phyloP scores from a whole-genome alignment of 2,113 vertebrate species.

The Entomyzon cyanotis region DNA sequence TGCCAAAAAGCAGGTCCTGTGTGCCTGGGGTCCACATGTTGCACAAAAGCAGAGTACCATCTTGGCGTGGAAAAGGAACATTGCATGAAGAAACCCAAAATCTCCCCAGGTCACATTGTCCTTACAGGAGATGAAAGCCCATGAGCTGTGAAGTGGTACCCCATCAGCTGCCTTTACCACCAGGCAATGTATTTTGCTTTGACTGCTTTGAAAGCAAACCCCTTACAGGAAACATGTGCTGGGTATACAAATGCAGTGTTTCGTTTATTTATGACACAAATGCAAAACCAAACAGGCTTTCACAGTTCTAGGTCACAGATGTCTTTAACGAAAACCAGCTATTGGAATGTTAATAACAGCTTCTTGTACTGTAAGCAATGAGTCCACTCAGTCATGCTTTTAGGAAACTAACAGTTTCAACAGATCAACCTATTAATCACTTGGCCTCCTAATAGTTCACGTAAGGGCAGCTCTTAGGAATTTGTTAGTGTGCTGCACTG shows the following conservation, averaged over 20 bases:
- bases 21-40: background rate
- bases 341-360: slow-evolving; percentile 62
- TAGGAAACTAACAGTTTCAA: slow-evolving; percentile 42
- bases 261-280: slow-evolving; percentile 52
- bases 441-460: background rate
- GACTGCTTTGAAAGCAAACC: slow-evolving; percentile 10
- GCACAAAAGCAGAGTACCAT: background rate
- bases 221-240: slow-evolving; percentile 56
- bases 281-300: slow-evolving; percentile 58
- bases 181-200: slow-evolving; percentile 4
- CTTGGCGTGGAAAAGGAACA: background rate
- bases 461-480: background rate
- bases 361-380: slow-evolving; percentile 49
- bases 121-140: background rate
- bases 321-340: slow-evolving; percentile 62
- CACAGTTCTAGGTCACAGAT: slow-evolving; percentile 52
- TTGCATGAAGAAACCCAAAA: background rate
- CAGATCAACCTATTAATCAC: slow-evolving; percentile 58
- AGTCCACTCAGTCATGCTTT: slow-evolving; percentile 30
- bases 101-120: background rate
- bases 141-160: background rate
- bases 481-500: background rate
- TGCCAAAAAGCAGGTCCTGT: slow-evolving; percentile 3
- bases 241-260: slow-evolving; percentile 38
- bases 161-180: background rate